These are phyloP conservation scores for Antennarius striatus DNA, from an alignment of 2,113 vertebrate genomes.

Conservation along the genomic window DNA sequence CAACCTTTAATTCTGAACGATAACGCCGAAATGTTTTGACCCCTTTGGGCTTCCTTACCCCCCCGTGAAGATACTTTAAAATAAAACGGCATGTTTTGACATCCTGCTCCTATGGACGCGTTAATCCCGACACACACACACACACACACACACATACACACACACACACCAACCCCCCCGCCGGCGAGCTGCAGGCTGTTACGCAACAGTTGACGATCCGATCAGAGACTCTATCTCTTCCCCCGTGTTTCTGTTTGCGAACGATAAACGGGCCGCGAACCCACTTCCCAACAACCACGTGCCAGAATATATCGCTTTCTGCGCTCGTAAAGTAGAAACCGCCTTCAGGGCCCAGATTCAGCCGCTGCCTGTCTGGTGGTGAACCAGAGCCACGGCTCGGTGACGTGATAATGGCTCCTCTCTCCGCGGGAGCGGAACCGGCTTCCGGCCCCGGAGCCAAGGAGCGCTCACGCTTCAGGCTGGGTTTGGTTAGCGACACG, in stretches of 20 bases:
- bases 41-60: slow-evolving; percentile 31
- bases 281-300: too few species aligned
- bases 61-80: slow-evolving; percentile 5
- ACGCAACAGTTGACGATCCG: slow-evolving; percentile 22
- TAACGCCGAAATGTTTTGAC: slow-evolving; percentile 30
- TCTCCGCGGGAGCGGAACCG: too few species aligned
- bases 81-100: slow-evolving; percentile 8
- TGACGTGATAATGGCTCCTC: not conserved
- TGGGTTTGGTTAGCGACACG: too few species aligned
- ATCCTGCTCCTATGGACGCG: slow-evolving; percentile 25
- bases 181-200: not conserved
- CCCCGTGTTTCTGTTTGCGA: not conserved
- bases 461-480: too few species aligned
- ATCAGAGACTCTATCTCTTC: slow-evolving; percentile 15
- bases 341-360: not conserved
- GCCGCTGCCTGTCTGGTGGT: not conserved
- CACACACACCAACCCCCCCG: not conserved
- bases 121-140: not conserved
- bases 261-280: not conserved
- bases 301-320: too few species aligned
- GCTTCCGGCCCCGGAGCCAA: too few species aligned
- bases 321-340: too few species aligned
- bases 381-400: not conserved
- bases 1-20: slow-evolving; percentile 34
- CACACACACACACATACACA: too few species aligned